phyloP scores from a whole-genome alignment of 2,797 vertebrate genomes.

The Chromobotia macracanthus region DNA sequence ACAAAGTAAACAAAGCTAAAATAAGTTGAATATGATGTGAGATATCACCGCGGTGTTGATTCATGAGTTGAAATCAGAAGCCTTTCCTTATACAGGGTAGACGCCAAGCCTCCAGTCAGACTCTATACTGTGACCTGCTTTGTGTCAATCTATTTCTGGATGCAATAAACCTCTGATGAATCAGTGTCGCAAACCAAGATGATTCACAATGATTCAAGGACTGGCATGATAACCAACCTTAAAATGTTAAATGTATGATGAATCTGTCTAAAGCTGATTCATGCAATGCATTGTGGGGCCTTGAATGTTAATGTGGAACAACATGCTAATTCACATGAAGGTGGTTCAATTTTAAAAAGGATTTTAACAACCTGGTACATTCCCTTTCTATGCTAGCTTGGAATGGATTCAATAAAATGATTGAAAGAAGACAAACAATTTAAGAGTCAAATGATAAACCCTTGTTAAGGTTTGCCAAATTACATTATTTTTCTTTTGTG shows the following conservation, averaged over 20 bases:
- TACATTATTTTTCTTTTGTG: background rate
- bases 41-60: background rate
- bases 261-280: background rate
- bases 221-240: conserved; percentile 23
- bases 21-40: conserved; percentile 34
- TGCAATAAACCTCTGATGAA: conserved; percentile 1
- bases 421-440: background rate
- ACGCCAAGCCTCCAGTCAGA: conserved; percentile 8
- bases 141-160: conserved; percentile 26
- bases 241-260: conserved; percentile 25
- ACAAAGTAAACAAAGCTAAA: background rate
- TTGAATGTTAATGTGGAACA: background rate
- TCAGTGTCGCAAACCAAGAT: conserved; percentile 5
- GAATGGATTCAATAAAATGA: background rate
- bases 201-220: conserved; percentile 1
- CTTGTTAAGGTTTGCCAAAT: background rate
- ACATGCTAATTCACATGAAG: background rate
- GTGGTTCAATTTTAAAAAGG: too few species aligned
- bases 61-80: background rate
- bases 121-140: background rate
- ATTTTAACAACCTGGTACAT: background rate
- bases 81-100: conserved; percentile 12
- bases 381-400: background rate
- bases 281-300: conserved; percentile 2
- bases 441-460: conserved; percentile 12